Evolutionary conservation across 2,888 invertebrate species (phyloP).

Genomic region (Anthrax anthrax): DNA sequence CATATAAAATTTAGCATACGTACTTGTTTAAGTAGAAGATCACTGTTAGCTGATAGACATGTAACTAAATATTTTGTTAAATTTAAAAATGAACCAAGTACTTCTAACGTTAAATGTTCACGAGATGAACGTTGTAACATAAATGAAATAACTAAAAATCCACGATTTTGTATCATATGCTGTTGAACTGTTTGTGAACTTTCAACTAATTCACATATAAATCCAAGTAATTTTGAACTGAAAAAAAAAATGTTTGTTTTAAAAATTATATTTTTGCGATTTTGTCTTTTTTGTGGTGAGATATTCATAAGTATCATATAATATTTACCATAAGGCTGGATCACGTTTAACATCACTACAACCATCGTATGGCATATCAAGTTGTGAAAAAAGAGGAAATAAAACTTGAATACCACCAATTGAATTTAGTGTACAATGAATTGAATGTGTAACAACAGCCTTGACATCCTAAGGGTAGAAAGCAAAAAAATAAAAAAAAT

Average conservation of each 20-base stretch:
- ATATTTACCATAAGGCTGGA: conserved; percentile 70
- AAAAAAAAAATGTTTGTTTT: conserved; percentile 17
- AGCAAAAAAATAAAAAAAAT: background rate
- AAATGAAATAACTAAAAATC: conserved; percentile 95
- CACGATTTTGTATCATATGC: conserved; percentile 97
- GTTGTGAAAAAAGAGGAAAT: conserved; percentile 93
- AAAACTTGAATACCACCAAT: conserved; percentile 97
- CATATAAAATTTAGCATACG: conserved; percentile 19
- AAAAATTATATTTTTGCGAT: no score
- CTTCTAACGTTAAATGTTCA: conserved; percentile 88
- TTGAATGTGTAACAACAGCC: conserved; percentile 97
- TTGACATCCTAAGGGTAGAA: conserved; percentile 71
- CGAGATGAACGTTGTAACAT: conserved; percentile 86
- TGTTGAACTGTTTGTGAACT: conserved; percentile 96
- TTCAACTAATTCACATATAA: conserved; percentile 94
- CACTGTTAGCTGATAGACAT: conserved; percentile 83
- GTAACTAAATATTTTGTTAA: conserved; percentile 87
- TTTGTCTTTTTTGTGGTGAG: no score
- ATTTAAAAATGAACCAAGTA: conserved; percentile 80
- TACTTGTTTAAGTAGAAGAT: conserved; percentile 84
- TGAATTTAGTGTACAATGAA: conserved; percentile 96
- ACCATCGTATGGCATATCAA: conserved; percentile 86
- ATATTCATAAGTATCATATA: conserved; percentile 1
- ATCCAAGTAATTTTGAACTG: conserved; percentile 89
- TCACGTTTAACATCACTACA: conserved; percentile 70